Base-by-base conservation (phyloP, 2,113 vertebrate species). In the Corapipo altera region DNA sequence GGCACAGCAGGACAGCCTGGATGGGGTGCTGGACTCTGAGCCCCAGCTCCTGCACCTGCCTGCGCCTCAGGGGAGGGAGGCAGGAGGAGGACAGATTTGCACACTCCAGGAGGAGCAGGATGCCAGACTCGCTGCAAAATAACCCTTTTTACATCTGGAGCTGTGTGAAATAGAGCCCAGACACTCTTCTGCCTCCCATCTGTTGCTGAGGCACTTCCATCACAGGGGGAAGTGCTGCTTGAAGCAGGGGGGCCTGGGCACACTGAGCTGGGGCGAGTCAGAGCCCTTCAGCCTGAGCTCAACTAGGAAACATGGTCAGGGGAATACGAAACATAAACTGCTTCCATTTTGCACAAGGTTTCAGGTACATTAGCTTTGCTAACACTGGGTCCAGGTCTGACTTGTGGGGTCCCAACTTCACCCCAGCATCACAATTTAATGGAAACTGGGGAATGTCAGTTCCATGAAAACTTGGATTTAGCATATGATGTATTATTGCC, bases 51-150 rank as follows among this genome's bases (percentile, higher is more conserved):
- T 9, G 37, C n/a, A 8, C 0, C 0, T 43, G 14, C 54, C 37
- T 32, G 54, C 39, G 49, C 17, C 75, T 74, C 2, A 0, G 1
- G 0, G 54, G 12, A 27, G 21, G n/a, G 11, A 48, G 52, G 66
- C 39, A 12, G 33, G 3, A 44, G 65, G 15, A 51, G 4, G 6
- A 18, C 0, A 0, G 48, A 19, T 11, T 11, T 30, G 27, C 41
- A 27, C 9, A 5, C 27, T 74, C 64, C 41, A 65, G 28, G 24
- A 52, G 71, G 33, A 41, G 6, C 0, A 11, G 37, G 49, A 9
- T 58, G 33, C 33, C 76, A 81, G 58, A 24, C 7, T 41, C 1
- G 2, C 43, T 67, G 48, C 35, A 27, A 16, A 86, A 32, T 22
- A 69, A 49, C 26, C 26, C 41, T 28, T 28, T 43, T 32, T 13